A percentile compares a stretch with the other conserved stretches of the same genome.
Evolutionary conservation across 2,888 invertebrate species (phyloP).

Genomic region (Heliconius charithonia): DNA sequence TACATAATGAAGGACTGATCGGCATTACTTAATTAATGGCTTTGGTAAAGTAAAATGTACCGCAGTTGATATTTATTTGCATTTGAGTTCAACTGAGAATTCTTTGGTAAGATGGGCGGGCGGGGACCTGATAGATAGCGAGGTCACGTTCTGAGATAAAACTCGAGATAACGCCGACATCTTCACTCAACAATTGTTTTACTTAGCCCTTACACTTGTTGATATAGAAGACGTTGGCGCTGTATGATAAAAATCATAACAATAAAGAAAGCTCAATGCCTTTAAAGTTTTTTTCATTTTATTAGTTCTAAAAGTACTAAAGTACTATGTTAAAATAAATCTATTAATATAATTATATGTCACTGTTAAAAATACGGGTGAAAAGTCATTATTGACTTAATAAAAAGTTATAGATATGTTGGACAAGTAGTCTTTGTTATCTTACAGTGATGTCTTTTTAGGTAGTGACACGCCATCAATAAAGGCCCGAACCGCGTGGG

Average conservation of each 20-base stretch:
- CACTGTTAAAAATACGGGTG: slow-evolving; percentile 7
- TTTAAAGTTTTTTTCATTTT: not conserved
- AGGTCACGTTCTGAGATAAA: slow-evolving; percentile 81
- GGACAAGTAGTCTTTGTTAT: slow-evolving; percentile 38
- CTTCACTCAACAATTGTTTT: slow-evolving; percentile 75
- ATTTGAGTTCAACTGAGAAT: slow-evolving; percentile 48
- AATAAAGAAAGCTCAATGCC: not conserved
- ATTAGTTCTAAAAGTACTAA: not conserved
- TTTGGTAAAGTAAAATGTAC: slow-evolving; percentile 56
- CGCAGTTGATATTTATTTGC: slow-evolving; percentile 62
- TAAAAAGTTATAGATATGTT: slow-evolving; percentile 36
- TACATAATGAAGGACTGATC: slow-evolving; percentile 76
- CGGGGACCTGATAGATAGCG: slow-evolving; percentile 69
- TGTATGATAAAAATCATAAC: slow-evolving; percentile 31
- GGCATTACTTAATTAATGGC: slow-evolving; percentile 76
- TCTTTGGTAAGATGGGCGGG: slow-evolving; percentile 72
- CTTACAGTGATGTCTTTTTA: slow-evolving; percentile 37
- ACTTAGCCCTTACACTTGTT: slow-evolving; percentile 51
- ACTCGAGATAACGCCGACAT: slow-evolving; percentile 68
- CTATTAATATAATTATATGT: not conserved
- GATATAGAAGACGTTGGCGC: slow-evolving; percentile 31
- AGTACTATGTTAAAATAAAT: not conserved
- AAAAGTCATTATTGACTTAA: slow-evolving; percentile 27
- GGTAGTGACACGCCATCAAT: slow-evolving; percentile 36
- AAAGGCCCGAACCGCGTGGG: slow-evolving; percentile 37